A percentile compares a stretch with the other conserved stretches of the same genome.
phyloP scores from a whole-genome alignment of 2,113 vertebrate species.

The Ceyx cyanopectus region DNA sequence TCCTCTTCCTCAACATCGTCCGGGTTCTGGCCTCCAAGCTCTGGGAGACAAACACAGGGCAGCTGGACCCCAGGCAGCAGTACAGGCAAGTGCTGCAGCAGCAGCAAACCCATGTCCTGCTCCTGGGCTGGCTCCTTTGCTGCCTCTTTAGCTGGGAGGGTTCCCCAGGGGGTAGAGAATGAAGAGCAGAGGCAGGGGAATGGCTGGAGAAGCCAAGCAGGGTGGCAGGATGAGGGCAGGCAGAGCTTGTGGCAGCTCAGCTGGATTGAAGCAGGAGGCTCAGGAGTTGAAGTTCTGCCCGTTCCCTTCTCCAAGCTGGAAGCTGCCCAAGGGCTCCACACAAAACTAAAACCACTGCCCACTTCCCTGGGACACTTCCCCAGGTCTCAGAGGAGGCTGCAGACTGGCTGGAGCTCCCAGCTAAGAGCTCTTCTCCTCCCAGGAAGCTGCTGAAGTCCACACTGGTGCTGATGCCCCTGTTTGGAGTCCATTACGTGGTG shows the following conservation, averaged over 20 bases:
- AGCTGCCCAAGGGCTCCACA: rapidly evolving
- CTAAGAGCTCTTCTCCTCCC: background rate
- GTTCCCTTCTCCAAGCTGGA: background rate
- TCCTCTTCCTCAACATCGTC: conserved; percentile 85
- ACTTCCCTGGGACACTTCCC: rapidly evolving
- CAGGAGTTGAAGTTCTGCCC: background rate
- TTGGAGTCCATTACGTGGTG: conserved; percentile 95
- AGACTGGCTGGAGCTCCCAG: rapidly evolving
- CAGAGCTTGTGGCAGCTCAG: background rate
- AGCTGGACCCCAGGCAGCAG: conserved; percentile 81
- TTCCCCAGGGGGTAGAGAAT: rapidly evolving
- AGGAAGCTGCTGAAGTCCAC: conserved; percentile 96
- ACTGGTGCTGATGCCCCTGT: conserved; percentile 93
- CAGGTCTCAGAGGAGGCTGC: rapidly evolving
- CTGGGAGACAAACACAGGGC: conserved; percentile 79
- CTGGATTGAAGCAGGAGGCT: background rate
- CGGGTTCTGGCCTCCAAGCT: conserved; percentile 85
- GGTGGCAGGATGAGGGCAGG: background rate
- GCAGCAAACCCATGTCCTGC: rapidly evolving
- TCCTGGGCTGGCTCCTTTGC: background rate
- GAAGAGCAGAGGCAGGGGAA: background rate
- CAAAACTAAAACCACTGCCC: background rate
- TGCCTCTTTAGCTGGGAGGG: rapidly evolving
- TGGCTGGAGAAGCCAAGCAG: background rate
- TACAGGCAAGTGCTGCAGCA: conserved; percentile 75